Evolutionary conservation across 2,888 invertebrate genomes (phyloP).

Genomic region (Neoaliturus tenellus): DNA sequence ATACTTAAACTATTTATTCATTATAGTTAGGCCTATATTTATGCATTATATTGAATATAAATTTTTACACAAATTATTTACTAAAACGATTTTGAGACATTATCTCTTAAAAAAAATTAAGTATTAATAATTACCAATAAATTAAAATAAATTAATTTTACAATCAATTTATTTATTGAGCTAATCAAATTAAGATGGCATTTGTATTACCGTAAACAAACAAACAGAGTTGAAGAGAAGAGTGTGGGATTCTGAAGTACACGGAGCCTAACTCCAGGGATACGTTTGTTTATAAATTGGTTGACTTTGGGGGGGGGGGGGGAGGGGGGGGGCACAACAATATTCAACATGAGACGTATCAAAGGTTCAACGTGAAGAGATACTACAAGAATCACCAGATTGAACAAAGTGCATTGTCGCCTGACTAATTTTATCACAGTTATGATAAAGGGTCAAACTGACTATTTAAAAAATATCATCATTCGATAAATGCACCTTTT

Average conservation of each 20-base stretch:
- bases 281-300: background rate
- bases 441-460: background rate
- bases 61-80: no score
- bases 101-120: no score
- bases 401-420: background rate
- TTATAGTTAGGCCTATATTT: no score
- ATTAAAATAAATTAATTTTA: no score
- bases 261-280: no score
- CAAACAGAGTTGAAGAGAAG: background rate
- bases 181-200: no score
- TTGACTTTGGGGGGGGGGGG: background rate
- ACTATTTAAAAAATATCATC: background rate
- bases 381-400: background rate
- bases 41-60: no score
- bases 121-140: no score
- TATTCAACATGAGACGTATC: background rate
- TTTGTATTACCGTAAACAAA: background rate
- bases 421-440: background rate
- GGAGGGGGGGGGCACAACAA: background rate
- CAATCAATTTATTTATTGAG: no score
- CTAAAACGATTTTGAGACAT: no score
- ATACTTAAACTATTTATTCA: no score
- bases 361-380: background rate
- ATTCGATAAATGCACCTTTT: background rate
- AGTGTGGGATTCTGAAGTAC: no score